Evolutionary conservation across 2,113 vertebrate species (phyloP), one percentile per base, ranked within the genome.

Genomic region (Petroica traversi): DNA sequence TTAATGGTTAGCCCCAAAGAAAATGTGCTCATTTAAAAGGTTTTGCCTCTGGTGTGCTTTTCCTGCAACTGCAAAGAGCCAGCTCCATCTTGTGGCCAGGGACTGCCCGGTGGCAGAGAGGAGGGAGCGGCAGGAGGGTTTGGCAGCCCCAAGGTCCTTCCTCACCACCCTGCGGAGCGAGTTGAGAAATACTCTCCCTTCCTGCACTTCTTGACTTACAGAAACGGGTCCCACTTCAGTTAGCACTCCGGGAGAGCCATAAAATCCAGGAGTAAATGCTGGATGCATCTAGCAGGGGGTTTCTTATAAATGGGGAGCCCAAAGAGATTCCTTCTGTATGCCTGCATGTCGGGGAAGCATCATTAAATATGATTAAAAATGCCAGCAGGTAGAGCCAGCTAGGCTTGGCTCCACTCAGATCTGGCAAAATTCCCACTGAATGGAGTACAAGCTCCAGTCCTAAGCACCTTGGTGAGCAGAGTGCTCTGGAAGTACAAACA

Each of bases 31-130:
- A 3, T 41, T 41, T 16, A 2, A 9, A 57, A 59, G 24, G 7
- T 33, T 68, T 48, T 52, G 33, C 40, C 34, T 73, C 41, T 8
- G 6, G 0, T 2, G 43, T 4, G 66, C 45, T 46, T 68, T 20
- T 52, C 54, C 46, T 48, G 38, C 45, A 89, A 82, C 11, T 68
- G 85, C 63, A 14, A 90, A 89, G 78, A 83, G 67, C 48, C 89
- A 93, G 96, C 95, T 63, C 96, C 95, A 96, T 29, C 95, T 96
- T 11, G 94, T 71, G 96, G 96, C 67, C 82, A 59, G 63, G 38
- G 73, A 8, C 45, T 13, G 41, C 33, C 29, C 16, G 12, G 20
- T 6, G 29, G 2, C 52, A 5, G 54, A 4, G 43, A 40, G 41
- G 9, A 40, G 0, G 24, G 18, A 51, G 17, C 0, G 1, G 36